These are phyloP conservation scores for Pangasianodon hypophthalmus DNA, from an alignment of 2,113 vertebrate species.

Conservation along the genomic window DNA sequence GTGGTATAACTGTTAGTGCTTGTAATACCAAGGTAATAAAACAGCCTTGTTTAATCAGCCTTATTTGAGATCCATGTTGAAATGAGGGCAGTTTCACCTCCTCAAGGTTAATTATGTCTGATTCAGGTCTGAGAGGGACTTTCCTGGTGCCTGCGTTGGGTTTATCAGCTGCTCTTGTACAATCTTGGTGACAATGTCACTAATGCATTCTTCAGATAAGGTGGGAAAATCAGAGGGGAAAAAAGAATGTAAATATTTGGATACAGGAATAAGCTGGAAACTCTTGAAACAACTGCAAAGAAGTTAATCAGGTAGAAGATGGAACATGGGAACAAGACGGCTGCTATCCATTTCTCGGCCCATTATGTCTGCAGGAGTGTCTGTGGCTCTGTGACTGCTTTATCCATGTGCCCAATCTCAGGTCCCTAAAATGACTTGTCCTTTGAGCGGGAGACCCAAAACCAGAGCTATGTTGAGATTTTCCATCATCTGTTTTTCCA, in stretches of 20 bases:
- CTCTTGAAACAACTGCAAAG: conserved; percentile 9
- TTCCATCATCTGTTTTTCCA: conserved; percentile 62
- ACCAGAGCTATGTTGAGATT: conserved; percentile 62
- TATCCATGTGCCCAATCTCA: conserved; percentile 20
- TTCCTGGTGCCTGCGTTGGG: conserved; percentile 58
- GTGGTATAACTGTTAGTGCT: background rate
- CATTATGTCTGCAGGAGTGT: conserved; percentile 39
- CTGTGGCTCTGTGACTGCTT: conserved; percentile 34
- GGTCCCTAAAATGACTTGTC: conserved; percentile 64
- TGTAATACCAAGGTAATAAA: background rate
- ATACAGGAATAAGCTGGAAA: conserved; percentile 55
- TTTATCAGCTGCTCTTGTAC: conserved; percentile 65
- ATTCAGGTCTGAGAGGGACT: conserved; percentile 52
- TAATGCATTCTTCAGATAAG: conserved; percentile 70
- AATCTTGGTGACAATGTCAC: conserved; percentile 59
- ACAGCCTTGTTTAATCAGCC: conserved; percentile 31
- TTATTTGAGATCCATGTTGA: conserved; percentile 38
- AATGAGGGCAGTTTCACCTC: conserved; percentile 22
- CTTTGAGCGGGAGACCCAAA: conserved; percentile 65
- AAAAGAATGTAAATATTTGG: conserved; percentile 68
- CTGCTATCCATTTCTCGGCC: conserved; percentile 37
- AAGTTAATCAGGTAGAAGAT: conserved; percentile 42
- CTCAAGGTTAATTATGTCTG: conserved; percentile 54
- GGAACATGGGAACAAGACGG: conserved; percentile 61
- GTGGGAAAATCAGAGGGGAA: conserved; percentile 34